Evolutionary conservation across 2,797 vertebrate species (phyloP), one percentile per base, ranked within the genome.

Genomic region (Lepus townsendii): DNA sequence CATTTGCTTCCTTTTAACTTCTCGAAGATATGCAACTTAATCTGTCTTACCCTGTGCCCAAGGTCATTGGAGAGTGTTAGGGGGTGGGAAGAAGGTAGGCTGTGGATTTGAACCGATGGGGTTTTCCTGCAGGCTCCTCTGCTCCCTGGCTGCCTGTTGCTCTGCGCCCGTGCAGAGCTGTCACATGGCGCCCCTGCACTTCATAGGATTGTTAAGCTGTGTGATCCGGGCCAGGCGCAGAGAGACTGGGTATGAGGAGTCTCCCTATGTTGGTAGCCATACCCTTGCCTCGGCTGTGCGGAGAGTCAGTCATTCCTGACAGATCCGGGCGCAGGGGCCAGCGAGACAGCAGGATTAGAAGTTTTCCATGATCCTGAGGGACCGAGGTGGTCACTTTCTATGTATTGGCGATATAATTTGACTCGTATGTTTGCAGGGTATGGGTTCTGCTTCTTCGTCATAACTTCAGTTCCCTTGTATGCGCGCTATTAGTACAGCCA

Each of bases 191-290:
- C 10, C 0, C n/a, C 42, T 80, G 26, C 24, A 13, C 20, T 20
- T 62, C 30, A 0, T 13, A 7, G 86, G 54, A 30, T 35, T 54
- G 2, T 85, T 62, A 68, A 62, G 22, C 42, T 17, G 0, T 19
- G 32, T 0, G 0, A 19, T 0, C 2, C 35, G 42, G 93, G 38
- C 35, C 77, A 76, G 77, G 24, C 47, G 3, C 11, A 2, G 50
- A 10, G 35, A 27, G 42, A 38, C 11, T 0, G 0, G 71, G 62
- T 24, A 35, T 63, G 13, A 1, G 13, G 62, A 24, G 52, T 27
- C 42, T 63, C 1, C 35, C 19, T 27, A 38, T 16, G 3, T n/a
- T 54, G 0, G 4, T 16, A 7, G 7, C 14, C 3, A 22, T 76
- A 13, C 27, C 5, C 22, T 90, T 38, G 7, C n/a, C 60, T 79